Evolutionary conservation across 2,797 vertebrate species (phyloP), one percentile per base, ranked within the genome.

Genomic region (Syngnathus rostellatus): DNA sequence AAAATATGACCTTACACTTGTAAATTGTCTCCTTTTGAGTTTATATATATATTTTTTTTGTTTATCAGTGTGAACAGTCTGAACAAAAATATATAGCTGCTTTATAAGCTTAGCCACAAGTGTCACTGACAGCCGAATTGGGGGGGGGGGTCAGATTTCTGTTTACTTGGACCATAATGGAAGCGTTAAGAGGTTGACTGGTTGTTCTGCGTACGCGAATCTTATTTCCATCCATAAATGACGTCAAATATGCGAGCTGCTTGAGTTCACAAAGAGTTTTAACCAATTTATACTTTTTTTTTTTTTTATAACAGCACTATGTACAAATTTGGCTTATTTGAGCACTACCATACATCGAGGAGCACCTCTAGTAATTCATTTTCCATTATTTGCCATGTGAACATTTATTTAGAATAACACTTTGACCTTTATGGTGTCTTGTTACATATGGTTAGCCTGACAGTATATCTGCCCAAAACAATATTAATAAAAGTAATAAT

Each of bases 121-220:
- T 25, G 83, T 81, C 82, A 84, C 82, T 71, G 46, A 69, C 63
- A 51, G 67, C 38, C 17, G n/a, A 39, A 61, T 50, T 31, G 31
- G 31, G 53, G 70, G 74, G 31, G 53, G 70, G 75, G 84, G 81
- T 87, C 86, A 70, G 74, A 84, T 89, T 85, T 85, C 88, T 87
- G 87, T 88, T 89, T 84, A 87, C 88, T 86, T 85, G 82, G 81
- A 74, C 77, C 70, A 63, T 3, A 21, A 39, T 40, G 19, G 16
- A 39, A 21, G 60, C 19, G 51, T 54, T 23, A 12, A 53, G 21
- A 54, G 21, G 21, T 54, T 10, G 21, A 25, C 21, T 54, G 51
- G 31, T 31, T 31, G 31, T 31, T 31, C 31, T 10, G 8, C 23
- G n/a, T 21, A 53, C 23, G 2, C 3, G 21, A 3, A 4, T 6